These are phyloP conservation scores for Ceratotherium simum DNA, from an alignment of 2,113 vertebrate genomes.

Conservation along the genomic window DNA sequence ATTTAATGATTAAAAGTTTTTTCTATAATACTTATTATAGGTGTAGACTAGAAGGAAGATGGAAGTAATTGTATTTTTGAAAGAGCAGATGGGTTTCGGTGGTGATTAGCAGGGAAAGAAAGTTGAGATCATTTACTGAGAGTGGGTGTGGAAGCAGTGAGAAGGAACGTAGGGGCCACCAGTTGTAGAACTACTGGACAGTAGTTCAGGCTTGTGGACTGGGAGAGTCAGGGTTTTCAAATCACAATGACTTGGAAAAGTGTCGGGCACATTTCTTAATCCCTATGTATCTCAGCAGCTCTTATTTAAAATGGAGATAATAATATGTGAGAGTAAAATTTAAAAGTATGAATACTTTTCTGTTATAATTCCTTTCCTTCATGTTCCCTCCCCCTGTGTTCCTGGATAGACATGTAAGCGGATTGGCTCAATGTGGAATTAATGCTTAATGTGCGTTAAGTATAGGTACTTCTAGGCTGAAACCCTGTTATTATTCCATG, in stretches of 20 bases:
- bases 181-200: neutral
- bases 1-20: neutral
- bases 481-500: neutral
- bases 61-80: neutral
- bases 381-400: fast-evolving
- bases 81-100: neutral
- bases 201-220: fast-evolving
- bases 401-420: neutral
- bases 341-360: neutral
- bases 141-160: neutral
- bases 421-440: neutral
- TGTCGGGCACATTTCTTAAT: neutral
- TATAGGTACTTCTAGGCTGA: neutral
- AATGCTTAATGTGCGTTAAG: neutral
- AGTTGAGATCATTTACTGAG: fast-evolving
- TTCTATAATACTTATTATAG: neutral
- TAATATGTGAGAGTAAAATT: neutral
- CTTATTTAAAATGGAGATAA: neutral
- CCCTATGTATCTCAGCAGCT: neutral
- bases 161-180: fast-evolving
- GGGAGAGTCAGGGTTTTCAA: neutral
- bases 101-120: neutral
- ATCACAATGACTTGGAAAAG: neutral
- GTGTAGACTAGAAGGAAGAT: neutral
- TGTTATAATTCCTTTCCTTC: neutral